Evolutionary conservation across 2,888 invertebrate genomes (phyloP).

Genomic region (Sipha maydis): DNA sequence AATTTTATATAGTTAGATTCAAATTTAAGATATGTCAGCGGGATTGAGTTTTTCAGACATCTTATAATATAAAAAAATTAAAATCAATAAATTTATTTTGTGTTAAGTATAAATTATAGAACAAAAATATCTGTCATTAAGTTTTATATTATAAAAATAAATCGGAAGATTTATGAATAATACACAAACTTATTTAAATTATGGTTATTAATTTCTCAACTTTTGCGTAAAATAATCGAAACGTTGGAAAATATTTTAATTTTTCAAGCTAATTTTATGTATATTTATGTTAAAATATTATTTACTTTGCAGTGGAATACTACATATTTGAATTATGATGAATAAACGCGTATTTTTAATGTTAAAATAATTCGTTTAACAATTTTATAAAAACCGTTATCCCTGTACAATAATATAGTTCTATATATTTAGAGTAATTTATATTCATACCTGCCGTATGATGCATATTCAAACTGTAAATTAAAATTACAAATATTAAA

Average conservation of each 20-base stretch:
- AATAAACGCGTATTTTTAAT: background rate
- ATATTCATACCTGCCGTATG: too few species aligned
- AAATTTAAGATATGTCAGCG: background rate
- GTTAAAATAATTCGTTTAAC: background rate
- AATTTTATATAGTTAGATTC: background rate
- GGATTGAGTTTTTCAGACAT: background rate
- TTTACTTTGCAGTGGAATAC: background rate
- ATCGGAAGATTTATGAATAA: background rate
- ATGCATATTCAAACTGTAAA: too few species aligned
- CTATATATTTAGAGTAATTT: too few species aligned
- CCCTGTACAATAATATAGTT: too few species aligned
- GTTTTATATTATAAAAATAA: slow-evolving; percentile 14
- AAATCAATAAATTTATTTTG: background rate
- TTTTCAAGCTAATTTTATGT: too few species aligned
- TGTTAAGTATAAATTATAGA: background rate
- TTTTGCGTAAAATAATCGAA: background rate
- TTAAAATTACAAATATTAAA: too few species aligned
- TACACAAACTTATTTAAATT: background rate
- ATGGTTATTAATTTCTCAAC: background rate
- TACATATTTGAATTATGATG: background rate
- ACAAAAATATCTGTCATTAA: background rate
- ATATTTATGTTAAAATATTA: too few species aligned
- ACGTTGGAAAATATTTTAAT: too few species aligned
- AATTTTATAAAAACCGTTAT: too few species aligned
- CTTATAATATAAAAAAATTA: background rate